Conservation (phyloP, 2,888 invertebrate species). For the Phrixothrix hirtus region DNA sequence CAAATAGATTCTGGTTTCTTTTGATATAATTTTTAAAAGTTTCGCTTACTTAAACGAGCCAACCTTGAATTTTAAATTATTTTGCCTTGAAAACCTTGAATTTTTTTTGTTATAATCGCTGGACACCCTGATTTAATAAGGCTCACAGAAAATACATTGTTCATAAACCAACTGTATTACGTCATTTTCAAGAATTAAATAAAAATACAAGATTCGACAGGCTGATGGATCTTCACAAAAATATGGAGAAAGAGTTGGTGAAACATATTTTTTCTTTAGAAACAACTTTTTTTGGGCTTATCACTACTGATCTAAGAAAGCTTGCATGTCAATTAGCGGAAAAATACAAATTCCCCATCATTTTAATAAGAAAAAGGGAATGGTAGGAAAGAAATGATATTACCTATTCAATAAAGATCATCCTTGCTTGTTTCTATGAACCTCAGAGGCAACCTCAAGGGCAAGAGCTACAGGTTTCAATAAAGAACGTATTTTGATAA, state of each 20-base stretch:
- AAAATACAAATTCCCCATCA: constrained; percentile 1
- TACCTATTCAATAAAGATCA: constrained; percentile 30
- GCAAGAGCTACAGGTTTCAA: constrained; percentile 36
- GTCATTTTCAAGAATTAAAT: background rate
- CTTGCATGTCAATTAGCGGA: background rate
- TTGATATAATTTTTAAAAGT: too few relatives aligned
- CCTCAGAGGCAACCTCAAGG: constrained; percentile 33
- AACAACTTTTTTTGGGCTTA: background rate
- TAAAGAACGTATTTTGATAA: constrained; percentile 37
- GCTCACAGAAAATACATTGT: background rate
- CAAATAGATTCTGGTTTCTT: too few relatives aligned
- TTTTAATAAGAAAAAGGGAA: constrained; percentile 10
- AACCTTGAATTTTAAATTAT: too few relatives aligned
- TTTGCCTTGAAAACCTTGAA: too few relatives aligned
- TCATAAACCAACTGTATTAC: background rate
- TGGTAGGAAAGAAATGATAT: constrained; percentile 32
- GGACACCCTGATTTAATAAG: too few relatives aligned
- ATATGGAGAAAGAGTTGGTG: background rate
- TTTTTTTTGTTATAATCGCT: too few relatives aligned
- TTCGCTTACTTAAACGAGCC: too few relatives aligned
- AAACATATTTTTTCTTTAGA: background rate
- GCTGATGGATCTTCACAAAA: background rate
- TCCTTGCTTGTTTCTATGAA: constrained; percentile 28
- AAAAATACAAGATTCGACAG: background rate
- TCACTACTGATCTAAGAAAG: background rate